These are phyloP conservation scores for Betta splendens DNA, from an alignment of 2,797 vertebrate genomes.

Conservation along the genomic window DNA sequence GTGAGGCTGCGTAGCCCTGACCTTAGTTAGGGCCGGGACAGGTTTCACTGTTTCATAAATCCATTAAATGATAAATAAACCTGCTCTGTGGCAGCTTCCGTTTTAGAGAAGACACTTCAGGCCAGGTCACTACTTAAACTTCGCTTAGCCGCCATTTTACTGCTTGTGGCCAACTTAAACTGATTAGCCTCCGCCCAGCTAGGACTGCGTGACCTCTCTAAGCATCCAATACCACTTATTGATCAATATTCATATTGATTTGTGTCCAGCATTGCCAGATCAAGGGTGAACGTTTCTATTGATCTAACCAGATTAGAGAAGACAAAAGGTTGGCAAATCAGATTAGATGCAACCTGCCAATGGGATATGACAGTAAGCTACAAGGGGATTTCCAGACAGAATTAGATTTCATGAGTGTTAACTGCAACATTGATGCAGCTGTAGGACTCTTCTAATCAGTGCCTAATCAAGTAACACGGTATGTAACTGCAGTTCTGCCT, in stretches of 20 bases:
- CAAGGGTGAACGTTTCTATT: constrained; percentile 74
- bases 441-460: constrained; percentile 39
- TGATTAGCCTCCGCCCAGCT: constrained; percentile 79
- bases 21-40: constrained; percentile 43
- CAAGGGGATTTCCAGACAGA: constrained; percentile 58
- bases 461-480: constrained; percentile 71
- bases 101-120: constrained; percentile 36
- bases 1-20: constrained; percentile 51
- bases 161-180: constrained; percentile 75
- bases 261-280: constrained; percentile 59
- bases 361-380: constrained; percentile 72
- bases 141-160: constrained; percentile 68
- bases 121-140: constrained; percentile 75
- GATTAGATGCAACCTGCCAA: constrained; percentile 75
- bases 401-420: constrained; percentile 77
- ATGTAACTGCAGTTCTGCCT: constrained; percentile 63
- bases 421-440: constrained; percentile 73
- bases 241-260: constrained; percentile 83
- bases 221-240: constrained; percentile 78
- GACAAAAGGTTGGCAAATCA: constrained; percentile 81
- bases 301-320: constrained; percentile 79
- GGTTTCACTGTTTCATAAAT: constrained; percentile 7
- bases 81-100: constrained; percentile 35
- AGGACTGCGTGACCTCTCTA: constrained; percentile 70
- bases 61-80: constrained; percentile 34